A percentile compares a stretch with the other conserved stretches of the same genome.
These are phyloP conservation scores for Opisthocomus hoazin DNA, from an alignment of 2,113 vertebrate species.

Conservation along the genomic window DNA sequence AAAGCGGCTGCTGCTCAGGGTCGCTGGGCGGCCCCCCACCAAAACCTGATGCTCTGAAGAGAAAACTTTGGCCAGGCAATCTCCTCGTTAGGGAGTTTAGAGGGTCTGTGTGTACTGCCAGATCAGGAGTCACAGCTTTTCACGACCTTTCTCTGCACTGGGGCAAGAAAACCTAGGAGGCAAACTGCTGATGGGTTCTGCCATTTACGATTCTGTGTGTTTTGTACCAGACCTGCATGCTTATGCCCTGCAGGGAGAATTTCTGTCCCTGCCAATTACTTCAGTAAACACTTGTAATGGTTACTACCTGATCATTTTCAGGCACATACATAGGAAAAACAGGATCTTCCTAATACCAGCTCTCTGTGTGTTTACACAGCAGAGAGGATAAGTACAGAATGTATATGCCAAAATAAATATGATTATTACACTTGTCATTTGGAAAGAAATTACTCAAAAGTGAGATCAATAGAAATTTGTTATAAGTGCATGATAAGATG, in stretches of 20 bases:
- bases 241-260: not conserved
- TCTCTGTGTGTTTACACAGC: constrained; percentile 16
- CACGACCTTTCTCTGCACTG: rapidly evolving
- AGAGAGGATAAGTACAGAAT: not conserved
- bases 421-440: not conserved
- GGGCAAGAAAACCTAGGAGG: not conserved
- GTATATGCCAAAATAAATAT: constrained; percentile 18
- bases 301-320: not conserved
- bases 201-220: rapidly evolving
- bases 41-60: not conserved
- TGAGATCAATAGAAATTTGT: constrained; percentile 46
- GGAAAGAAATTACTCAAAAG: constrained; percentile 25
- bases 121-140: rapidly evolving
- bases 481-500: not conserved
- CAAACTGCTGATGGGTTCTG: not conserved
- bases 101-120: not conserved
- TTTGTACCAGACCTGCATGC: not conserved
- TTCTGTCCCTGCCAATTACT: not conserved
- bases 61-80: rapidly evolving
- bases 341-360: not conserved
- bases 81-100: not conserved
- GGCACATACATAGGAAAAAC: not conserved
- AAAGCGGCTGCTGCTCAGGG: not conserved
- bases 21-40: not conserved
- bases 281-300: not conserved